Conservation (phyloP, 1,140 invertebrate genomes). For the Mya arenaria region DNA sequence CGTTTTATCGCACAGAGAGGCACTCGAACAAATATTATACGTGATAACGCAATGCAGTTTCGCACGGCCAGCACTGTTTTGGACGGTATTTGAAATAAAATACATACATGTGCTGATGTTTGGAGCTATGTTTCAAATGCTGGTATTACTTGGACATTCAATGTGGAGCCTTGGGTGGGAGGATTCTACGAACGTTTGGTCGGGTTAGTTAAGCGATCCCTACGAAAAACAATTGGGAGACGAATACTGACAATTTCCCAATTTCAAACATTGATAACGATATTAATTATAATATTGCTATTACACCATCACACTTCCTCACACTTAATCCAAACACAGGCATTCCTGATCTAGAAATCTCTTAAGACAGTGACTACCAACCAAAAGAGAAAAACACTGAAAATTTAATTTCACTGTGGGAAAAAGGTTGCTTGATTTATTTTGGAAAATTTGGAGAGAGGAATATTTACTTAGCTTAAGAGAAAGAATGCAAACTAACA, state of each 20-base stretch:
- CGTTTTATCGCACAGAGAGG: conserved; percentile 22
- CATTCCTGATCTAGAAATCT: neutral
- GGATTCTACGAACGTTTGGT: conserved; percentile 2
- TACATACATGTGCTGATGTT: neutral
- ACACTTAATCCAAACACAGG: neutral
- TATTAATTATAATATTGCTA: conserved; percentile 6
- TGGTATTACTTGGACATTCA: conserved; percentile 1
- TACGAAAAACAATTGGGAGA: conserved; percentile 12
- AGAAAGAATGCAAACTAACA: neutral
- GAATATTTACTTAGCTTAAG: conserved; percentile 14
- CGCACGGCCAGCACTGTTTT: neutral
- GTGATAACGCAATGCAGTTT: conserved; percentile 29
- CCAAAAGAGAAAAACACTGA: neutral
- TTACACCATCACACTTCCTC: conserved; percentile 1
- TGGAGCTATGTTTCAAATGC: neutral
- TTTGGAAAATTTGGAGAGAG: conserved; percentile 1
- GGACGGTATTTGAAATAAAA: conserved; percentile 14
- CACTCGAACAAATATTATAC: neutral
- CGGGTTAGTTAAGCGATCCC: neutral
- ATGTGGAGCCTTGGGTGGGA: conserved; percentile 5
- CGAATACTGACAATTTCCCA: neutral
- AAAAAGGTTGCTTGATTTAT: conserved; percentile 2
- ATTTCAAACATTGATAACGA: neutral
- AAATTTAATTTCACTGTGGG: neutral
- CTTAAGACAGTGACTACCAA: neutral